Evolutionary conservation across 2,797 vertebrate genomes (phyloP), one percentile per base, ranked within the genome.

Genomic region (Chanos chanos): DNA sequence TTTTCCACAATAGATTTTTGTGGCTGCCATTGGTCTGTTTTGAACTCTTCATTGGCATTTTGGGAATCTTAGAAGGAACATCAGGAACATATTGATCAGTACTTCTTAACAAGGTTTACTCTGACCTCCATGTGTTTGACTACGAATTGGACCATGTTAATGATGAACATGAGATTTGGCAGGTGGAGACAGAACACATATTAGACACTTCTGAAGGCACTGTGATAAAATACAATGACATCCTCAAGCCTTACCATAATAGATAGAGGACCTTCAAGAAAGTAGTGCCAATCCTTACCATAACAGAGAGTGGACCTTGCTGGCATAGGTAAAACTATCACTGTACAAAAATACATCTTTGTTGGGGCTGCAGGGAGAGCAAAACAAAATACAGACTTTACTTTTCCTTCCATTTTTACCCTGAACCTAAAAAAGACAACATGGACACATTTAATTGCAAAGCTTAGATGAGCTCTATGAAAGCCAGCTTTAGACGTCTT

Each of bases 381-480:
- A 5, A 64, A 30, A 7, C 15, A 24, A 15, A 12, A 56, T 22
- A 19, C 55, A 7, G 33, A 48, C 0, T n/a, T 64, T 45, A 51
- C 64, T 19, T 55, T 64, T 64, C 31, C n/a, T 64, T 7, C 61
- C 51, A 2, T 64, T 64, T 64, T 53, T 28, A 19, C 12, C 3
- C 25, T 1, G 52, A 48, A 27, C 21, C 56, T 1, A 12, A 49
- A 34, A 24, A 10, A 0, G 44, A 0, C 5, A 8, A 5, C 4
- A 36, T 34, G 27, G 0, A 13, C 3, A 30, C 48, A 13, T 55
- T 18, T n/a, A n/a, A 49, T 5, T 10, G n/a, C 15, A 39, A 56
- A 2, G 15, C 16, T 50, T 61, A 27, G 58, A 63, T 22, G 60
- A 60, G 27, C 61, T 64, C 43, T 61, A 64, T 64, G 61, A 64